Conservation (phyloP, 2,113 vertebrate genomes). For the Myxocyprinus asiaticus region DNA sequence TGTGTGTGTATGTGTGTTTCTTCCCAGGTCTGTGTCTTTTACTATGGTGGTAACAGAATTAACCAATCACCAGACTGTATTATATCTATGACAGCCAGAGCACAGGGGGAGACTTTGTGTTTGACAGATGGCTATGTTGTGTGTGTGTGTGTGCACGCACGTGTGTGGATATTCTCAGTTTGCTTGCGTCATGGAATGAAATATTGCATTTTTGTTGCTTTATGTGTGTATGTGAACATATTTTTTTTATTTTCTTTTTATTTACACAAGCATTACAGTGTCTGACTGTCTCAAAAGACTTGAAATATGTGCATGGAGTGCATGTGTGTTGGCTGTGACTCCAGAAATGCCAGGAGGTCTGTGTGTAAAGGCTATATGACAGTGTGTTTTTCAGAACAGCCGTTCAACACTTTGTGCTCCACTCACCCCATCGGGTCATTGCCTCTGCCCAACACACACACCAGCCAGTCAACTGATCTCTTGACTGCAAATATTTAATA, state of each 20-base stretch:
- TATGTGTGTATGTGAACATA: not conserved
- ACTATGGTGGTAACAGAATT: conserved; percentile 71
- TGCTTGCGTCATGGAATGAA: conserved; percentile 11
- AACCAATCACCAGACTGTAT: conserved; percentile 68
- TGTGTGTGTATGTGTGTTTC: conserved; percentile 35
- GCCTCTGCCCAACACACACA: conserved; percentile 22
- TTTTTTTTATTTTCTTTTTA: not conserved
- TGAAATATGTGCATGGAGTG: not conserved
- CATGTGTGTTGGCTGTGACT: conserved; percentile 14
- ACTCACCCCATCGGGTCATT: conserved; percentile 11
- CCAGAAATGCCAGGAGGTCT: conserved; percentile 7
- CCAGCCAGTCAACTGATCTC: conserved; percentile 10
- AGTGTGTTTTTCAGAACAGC: conserved; percentile 7
- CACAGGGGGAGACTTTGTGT: conserved; percentile 57
- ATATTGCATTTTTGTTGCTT: not conserved
- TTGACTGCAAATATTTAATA: not conserved
- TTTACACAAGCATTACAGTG: too few species aligned
- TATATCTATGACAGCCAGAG: conserved; percentile 61
- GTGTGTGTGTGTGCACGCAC: conserved; percentile 46
- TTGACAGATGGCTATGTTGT: conserved; percentile 54
- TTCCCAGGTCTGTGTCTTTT: conserved; percentile 51
- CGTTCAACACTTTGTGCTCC: not conserved
- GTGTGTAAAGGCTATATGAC: conserved; percentile 7
- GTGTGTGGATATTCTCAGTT: not conserved
- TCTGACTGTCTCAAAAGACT: too few species aligned